A percentile compares a stretch with the other conserved stretches of the same genome.
These are phyloP conservation scores for Hypomesus transpacificus DNA, from an alignment of 2,113 vertebrate species.

Conservation along the genomic window DNA sequence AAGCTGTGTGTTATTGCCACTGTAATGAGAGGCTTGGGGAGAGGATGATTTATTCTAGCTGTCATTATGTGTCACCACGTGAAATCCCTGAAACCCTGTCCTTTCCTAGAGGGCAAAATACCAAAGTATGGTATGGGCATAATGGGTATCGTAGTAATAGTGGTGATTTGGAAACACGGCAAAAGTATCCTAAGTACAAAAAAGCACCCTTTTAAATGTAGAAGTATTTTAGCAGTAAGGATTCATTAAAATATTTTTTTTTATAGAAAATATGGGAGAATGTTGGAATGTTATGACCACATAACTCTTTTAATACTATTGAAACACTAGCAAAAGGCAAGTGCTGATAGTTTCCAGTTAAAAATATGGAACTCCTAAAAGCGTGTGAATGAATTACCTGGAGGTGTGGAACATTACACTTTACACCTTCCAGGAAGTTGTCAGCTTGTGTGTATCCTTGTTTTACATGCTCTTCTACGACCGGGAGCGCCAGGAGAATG, in stretches of 20 bases:
- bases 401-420: neutral
- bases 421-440: constrained; percentile 10
- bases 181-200: too few relatives aligned
- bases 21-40: constrained; percentile 41
- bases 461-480: constrained; percentile 12
- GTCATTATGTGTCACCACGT: constrained; percentile 36
- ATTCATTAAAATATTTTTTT: too few relatives aligned
- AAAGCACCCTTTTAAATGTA: too few relatives aligned
- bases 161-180: neutral
- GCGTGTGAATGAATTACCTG: neutral
- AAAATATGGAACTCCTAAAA: neutral
- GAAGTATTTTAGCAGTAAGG: too few relatives aligned
- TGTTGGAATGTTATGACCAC: too few relatives aligned
- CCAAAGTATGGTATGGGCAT: neutral
- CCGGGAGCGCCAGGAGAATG: neutral
- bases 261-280: too few relatives aligned
- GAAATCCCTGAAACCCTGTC: constrained; percentile 27
- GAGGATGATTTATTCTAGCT: constrained; percentile 35
- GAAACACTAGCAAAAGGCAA: neutral
- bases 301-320: neutral
- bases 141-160: neutral
- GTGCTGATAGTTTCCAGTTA: neutral
- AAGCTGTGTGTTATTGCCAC: constrained; percentile 26
- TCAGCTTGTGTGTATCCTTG: neutral
- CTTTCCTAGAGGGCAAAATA: constrained; percentile 1